A percentile compares a stretch with the other conserved stretches of the same genome.
Evolutionary conservation across 2,888 invertebrate species (phyloP).

Genomic region (Caradrina kadenii): DNA sequence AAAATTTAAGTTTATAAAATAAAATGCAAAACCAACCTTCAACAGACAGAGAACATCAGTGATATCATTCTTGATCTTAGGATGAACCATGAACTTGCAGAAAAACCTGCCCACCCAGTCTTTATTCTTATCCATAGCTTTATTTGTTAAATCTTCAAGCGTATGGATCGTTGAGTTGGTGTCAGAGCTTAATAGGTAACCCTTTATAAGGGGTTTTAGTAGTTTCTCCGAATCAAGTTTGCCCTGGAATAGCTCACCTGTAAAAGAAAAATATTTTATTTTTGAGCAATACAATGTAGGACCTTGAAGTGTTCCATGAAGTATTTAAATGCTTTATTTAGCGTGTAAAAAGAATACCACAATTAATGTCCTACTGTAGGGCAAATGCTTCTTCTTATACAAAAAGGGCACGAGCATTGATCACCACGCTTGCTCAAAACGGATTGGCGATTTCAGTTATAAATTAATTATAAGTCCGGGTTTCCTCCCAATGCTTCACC

Average conservation of each 20-base stretch:
- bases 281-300: too few relatives aligned
- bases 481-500: too few relatives aligned
- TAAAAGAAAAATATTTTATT: neutral
- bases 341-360: too few relatives aligned
- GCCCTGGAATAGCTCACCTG: constrained; percentile 87
- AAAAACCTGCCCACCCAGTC: constrained; percentile 91
- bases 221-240: constrained; percentile 88
- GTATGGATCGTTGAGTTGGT: constrained; percentile 84
- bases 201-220: constrained; percentile 83
- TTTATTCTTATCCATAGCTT: constrained; percentile 82
- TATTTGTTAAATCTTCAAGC: constrained; percentile 84
- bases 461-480: too few relatives aligned
- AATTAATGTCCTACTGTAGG: too few relatives aligned
- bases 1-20: too few relatives aligned
- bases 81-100: constrained; percentile 84
- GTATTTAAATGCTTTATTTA: too few relatives aligned
- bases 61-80: constrained; percentile 81
- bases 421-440: too few relatives aligned
- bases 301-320: too few relatives aligned
- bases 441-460: too few relatives aligned
- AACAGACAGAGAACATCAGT: constrained; percentile 81
- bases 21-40: constrained; percentile 73
- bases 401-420: too few relatives aligned
- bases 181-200: constrained; percentile 87
- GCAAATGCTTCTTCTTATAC: too few relatives aligned